Percentiles rank a stretch among this genome's conserved stretches.
These are phyloP conservation scores for Ctenoplectra terminalis DNA, from an alignment of 1,140 invertebrate species.

Conservation along the genomic window DNA sequence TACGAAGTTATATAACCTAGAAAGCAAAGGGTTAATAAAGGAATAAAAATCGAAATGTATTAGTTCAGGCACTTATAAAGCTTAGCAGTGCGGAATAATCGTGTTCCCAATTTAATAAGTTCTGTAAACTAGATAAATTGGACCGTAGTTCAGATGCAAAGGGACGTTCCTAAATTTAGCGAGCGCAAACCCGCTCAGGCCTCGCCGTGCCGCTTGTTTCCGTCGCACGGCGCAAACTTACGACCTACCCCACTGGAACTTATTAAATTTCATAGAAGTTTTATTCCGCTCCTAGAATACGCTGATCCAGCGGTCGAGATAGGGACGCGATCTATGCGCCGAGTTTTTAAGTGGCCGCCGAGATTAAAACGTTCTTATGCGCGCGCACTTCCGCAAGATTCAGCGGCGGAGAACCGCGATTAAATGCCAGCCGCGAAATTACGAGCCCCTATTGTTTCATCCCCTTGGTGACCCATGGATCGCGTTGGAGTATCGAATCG, in stretches of 20 bases:
- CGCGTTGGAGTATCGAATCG: not conserved
- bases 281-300: constrained; percentile 72
- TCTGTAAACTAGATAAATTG: constrained; percentile 63
- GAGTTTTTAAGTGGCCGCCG: constrained; percentile 78
- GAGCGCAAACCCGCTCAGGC: constrained; percentile 39
- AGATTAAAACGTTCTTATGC: constrained; percentile 77
- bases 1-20: too few relatives aligned
- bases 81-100: constrained; percentile 19
- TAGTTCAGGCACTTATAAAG: not conserved
- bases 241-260: constrained; percentile 73
- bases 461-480: not conserved
- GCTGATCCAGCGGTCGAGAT: constrained; percentile 73
- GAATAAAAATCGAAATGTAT: not conserved
- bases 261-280: constrained; percentile 81
- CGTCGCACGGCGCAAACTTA: constrained; percentile 69
- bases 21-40: too few relatives aligned
- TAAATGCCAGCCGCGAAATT: constrained; percentile 47
- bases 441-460: constrained; percentile 44
- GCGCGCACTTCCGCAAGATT: constrained; percentile 64
- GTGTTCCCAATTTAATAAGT: constrained; percentile 56
- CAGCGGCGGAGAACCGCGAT: constrained; percentile 39
- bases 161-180: constrained; percentile 74
- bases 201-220: constrained; percentile 69
- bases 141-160: constrained; percentile 59
- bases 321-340: constrained; percentile 72